A percentile compares a stretch with the other conserved stretches of the same genome.
Conservation (phyloP, 2,888 invertebrate genomes). For the Eupithecia abbreviata region DNA sequence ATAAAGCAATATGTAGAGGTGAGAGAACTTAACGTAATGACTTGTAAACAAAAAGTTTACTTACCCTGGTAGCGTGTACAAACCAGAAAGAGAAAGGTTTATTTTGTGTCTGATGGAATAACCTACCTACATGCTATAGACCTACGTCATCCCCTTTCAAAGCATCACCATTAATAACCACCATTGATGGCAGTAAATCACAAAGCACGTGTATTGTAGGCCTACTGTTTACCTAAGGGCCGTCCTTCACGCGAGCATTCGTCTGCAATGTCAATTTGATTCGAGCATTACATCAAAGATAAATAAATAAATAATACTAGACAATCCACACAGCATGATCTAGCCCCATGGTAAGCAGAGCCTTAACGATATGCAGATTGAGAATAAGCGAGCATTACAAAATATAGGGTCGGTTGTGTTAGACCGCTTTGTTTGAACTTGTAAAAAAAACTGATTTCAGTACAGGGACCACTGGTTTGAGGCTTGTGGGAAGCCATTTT, state of each 20-base stretch:
- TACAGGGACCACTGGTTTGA: not conserved
- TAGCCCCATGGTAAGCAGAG: too few species aligned
- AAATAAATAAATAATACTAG: too few species aligned
- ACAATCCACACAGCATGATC: too few species aligned
- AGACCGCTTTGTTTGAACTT: not conserved
- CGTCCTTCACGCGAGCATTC: not conserved
- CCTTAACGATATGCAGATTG: too few species aligned
- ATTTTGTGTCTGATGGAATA: not conserved
- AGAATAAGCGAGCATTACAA: not conserved
- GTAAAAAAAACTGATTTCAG: not conserved
- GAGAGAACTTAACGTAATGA: too few species aligned
- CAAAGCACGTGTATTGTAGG: not conserved
- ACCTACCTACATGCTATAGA: not conserved
- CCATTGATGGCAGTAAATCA: slow-evolving; percentile 19
- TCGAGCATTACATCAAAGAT: not conserved
- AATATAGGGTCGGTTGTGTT: not conserved
- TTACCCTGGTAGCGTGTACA: too few species aligned
- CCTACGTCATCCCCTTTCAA: not conserved
- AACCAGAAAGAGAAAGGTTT: not conserved
- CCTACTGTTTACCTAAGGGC: not conserved
- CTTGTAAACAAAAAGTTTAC: too few species aligned
- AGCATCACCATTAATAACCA: not conserved
- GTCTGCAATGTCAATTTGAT: not conserved
- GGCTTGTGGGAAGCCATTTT: too few species aligned
- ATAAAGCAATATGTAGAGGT: too few species aligned